phyloP scores from a whole-genome alignment of 2,797 vertebrate genomes.

The Glossophaga mutica region DNA sequence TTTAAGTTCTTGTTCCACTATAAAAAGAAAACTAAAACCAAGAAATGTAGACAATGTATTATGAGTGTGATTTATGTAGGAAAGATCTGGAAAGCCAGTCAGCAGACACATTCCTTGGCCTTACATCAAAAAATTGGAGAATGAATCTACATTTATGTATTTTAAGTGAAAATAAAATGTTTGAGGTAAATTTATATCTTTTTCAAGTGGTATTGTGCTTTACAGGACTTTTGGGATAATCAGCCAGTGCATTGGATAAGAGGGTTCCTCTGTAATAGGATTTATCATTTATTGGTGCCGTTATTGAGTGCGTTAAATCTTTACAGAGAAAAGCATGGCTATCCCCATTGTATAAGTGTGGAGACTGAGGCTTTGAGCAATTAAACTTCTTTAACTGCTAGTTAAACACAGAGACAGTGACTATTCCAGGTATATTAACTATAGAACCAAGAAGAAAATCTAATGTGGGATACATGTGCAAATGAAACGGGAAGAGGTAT shows the following conservation, averaged over 20 bases:
- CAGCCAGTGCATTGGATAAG: not conserved
- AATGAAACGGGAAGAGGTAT: not conserved
- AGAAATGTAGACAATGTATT: conserved; percentile 47
- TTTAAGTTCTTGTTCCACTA: conserved; percentile 43
- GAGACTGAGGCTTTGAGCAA: conserved; percentile 12
- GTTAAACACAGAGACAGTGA: not conserved
- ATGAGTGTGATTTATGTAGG: conserved; percentile 50
- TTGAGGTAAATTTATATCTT: conserved; percentile 50
- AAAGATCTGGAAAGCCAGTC: conserved; percentile 56
- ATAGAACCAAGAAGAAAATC: not conserved
- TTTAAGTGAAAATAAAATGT: conserved; percentile 65
- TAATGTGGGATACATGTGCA: not conserved
- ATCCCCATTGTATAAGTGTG: conserved; percentile 12
- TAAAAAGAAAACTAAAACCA: conserved; percentile 21
- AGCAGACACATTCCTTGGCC: conserved; percentile 46
- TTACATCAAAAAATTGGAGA: conserved; percentile 47
- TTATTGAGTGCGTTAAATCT: conserved; percentile 39
- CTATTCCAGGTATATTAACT: not conserved
- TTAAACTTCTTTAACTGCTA: not conserved
- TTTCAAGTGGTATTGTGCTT: conserved; percentile 46
- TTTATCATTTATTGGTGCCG: conserved; percentile 49
- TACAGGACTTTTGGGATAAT: conserved; percentile 42
- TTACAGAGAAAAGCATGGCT: not conserved
- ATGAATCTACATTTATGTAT: conserved; percentile 54
- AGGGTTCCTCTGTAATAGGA: conserved; percentile 15